Evolutionary conservation across 2,797 vertebrate species (phyloP).

Genomic region (Sorex maritimensis): DNA sequence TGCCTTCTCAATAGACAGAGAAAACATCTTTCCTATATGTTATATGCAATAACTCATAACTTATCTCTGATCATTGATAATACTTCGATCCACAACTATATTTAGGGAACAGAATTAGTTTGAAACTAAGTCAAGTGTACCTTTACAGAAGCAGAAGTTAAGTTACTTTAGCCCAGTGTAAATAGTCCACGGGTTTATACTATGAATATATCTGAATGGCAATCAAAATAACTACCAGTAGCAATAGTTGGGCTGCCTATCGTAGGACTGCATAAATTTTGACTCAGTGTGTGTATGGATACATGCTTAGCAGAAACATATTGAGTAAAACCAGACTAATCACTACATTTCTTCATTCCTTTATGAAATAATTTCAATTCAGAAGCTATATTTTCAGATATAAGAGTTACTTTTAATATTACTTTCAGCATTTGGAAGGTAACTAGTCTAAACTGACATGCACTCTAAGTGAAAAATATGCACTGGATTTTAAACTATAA

Average conservation of each 20-base stretch:
- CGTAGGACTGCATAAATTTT: background rate
- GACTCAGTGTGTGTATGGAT: too few species aligned
- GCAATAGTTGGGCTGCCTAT: background rate
- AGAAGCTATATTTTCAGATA: background rate
- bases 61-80: background rate
- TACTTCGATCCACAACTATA: background rate
- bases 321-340: too few species aligned
- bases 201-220: background rate
- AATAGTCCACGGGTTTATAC: background rate
- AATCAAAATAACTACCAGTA: background rate
- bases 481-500: background rate
- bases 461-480: background rate
- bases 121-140: background rate
- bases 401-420: background rate
- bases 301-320: too few species aligned
- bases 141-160: background rate
- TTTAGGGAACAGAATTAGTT: background rate
- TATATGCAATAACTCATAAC: background rate
- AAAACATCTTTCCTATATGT: background rate
- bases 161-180: background rate
- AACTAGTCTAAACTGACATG: background rate
- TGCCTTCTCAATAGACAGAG: constrained; percentile 4
- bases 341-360: background rate
- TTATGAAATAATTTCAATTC: constrained; percentile 18
- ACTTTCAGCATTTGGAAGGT: background rate